Base-by-base conservation (phyloP, 1,140 invertebrate genomes). In the Eurytemora carolleeae region DNA sequence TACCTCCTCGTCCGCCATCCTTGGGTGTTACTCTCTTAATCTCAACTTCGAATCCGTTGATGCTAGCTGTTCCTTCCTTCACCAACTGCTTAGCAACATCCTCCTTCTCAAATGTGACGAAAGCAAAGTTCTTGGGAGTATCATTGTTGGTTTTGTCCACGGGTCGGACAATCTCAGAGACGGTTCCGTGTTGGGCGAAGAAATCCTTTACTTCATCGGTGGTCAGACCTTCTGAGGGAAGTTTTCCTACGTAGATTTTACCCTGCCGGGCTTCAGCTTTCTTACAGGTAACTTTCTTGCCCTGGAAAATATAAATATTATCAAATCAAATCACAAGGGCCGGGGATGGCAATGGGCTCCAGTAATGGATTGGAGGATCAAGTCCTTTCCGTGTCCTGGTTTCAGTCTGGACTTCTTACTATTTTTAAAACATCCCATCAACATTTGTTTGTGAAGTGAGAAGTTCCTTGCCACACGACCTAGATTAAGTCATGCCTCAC, bases 81-180 rank as follows among this genome's bases (percentile, higher is more conserved):
- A 93, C 75, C 24, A 92, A 76, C 69, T 90, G 85, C 69, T 87
- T 87, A 3, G 91, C 88, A 56, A 92, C 85, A 72, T 90, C 85
- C 73, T 91, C 88, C 53, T 86, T 87, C 70, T 92, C 87, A 71
- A 92, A 93, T 65, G 89, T 92, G 69, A 94, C 89, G 70, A 94
- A 94, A 71, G 87, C 92, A 75, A 93, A 94, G 60, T 85, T 87
- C 76, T 93, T 89, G 66, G 90, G 81, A 71, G 93, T 87, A 69
- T 91, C 92, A 69, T 91, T 92, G 76, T 95, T 94, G 72, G 83
- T 83, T 72, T 94, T 94, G 69, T 96, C 91, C 70, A 90, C 93
- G 58, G 92, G 91, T 82, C 93, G 87, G 75, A 95, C 91, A 59
- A 94, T 80, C 67, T 94, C 88, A 58, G 88, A 81, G 65, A 96